Base-by-base conservation (phyloP, 2,113 vertebrate genomes). In the Aspidoscelis tigris region DNA sequence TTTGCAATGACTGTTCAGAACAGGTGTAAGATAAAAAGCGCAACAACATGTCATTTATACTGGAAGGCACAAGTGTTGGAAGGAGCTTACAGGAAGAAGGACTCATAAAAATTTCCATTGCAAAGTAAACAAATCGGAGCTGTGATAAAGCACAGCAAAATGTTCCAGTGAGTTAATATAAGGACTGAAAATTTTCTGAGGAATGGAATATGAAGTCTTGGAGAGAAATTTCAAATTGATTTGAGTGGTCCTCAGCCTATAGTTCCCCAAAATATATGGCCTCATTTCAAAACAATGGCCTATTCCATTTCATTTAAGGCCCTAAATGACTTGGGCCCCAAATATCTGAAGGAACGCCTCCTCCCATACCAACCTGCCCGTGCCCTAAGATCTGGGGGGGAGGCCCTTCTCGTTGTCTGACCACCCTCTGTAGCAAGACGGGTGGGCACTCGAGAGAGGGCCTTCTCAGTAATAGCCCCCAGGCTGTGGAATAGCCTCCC, bases 11-110 rank as follows among this genome's bases (percentile, higher is more conserved):
- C 83, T 81, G 86, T 87, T 89, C 24, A 0, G 47, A 91, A 91
- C 93, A 94, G 92, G 90, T 92, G 91, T 80, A 81, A 78, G 82
- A 76, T 0, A 2, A 8, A 78, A 77, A 76, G 76, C 33, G 73
- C 85, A 50, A 26, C 39, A 90, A 79, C 65, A 4, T 75, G 69
- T 22, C 76, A 78, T 33, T 87, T 44, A 33, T 1, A 0, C 71
- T n/a, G 2, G 78, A n/a, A 87, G 76, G 75, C 85, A 73, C 39
- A 77, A 86, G 33, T 0, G 69, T 53, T 73, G 0, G 0, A 53
- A 43, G 26, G 0, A 20, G 14, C 41, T 69, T 44, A 55, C 18
- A 9, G 44, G 22, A 82, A 75, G 44, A 80, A 61, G 44, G 26
- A 73, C 18, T 70, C 21, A 1, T 7, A 41, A 39, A 10, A 2